Evolutionary conservation across 2,888 invertebrate genomes (phyloP).

Genomic region (Lysandra coridon): DNA sequence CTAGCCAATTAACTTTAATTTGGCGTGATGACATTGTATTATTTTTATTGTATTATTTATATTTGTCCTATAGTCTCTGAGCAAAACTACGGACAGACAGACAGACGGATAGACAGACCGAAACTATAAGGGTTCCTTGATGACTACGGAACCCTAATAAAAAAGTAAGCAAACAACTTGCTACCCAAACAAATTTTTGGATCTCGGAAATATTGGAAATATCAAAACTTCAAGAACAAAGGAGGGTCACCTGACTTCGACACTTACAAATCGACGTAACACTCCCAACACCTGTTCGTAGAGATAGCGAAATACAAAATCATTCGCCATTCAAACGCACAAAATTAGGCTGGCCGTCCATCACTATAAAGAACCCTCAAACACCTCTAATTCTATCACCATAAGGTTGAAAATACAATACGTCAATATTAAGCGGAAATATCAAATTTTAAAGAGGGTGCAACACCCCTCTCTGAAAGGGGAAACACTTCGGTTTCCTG

Average conservation of each 20-base stretch:
- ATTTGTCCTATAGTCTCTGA: no score
- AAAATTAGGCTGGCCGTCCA: conserved; percentile 38
- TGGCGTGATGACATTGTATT: no score
- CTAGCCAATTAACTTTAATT: no score
- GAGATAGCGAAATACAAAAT: conserved; percentile 40
- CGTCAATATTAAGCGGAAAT: conserved; percentile 19
- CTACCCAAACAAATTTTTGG: no score
- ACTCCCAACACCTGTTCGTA: conserved; percentile 54
- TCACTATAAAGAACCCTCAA: background rate
- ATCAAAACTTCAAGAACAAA: background rate
- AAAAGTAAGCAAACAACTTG: background rate
- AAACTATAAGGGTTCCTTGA: no score
- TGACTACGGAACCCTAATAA: no score
- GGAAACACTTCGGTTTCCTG: conserved; percentile 41
- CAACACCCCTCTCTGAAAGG: conserved; percentile 35
- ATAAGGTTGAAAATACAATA: conserved; percentile 30
- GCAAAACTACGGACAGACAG: no score
- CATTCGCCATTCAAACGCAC: conserved; percentile 34
- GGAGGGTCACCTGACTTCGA: conserved; percentile 48
- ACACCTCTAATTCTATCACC: conserved; percentile 29
- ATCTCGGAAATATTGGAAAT: background rate
- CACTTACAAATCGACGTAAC: conserved; percentile 62
- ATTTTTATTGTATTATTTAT: no score
- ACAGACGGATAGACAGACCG: no score
- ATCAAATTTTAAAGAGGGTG: conserved; percentile 39